These are phyloP conservation scores for Micrasema longulum DNA, from an alignment of 1,140 invertebrate genomes.

Conservation along the genomic window DNA sequence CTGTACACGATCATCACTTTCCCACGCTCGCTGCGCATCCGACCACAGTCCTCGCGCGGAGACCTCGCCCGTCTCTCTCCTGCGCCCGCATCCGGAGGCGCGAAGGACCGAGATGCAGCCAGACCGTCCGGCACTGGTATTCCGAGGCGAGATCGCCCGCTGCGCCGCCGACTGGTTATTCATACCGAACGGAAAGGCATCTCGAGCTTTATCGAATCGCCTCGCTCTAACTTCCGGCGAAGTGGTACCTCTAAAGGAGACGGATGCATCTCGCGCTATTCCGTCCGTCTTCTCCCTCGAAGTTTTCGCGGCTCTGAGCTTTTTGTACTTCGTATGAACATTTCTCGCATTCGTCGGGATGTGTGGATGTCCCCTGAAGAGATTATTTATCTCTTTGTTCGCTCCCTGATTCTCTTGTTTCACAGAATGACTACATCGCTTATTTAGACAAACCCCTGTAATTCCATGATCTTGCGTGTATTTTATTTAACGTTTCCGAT, in stretches of 20 bases:
- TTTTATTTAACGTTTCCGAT: too few relatives aligned
- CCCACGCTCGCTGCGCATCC: conserved; percentile 48
- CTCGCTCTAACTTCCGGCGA: conserved; percentile 41
- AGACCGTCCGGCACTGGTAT: conserved; percentile 13
- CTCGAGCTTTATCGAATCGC: conserved; percentile 39
- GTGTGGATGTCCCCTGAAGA: conserved; percentile 9
- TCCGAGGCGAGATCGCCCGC: conserved; percentile 1
- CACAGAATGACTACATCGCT: too few relatives aligned
- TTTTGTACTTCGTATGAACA: conserved; percentile 19
- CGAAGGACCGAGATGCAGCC: conserved; percentile 26
- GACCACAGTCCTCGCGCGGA: conserved; percentile 21
- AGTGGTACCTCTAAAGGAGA: conserved; percentile 21
- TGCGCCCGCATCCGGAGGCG: neutral
- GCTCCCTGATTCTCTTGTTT: neutral
- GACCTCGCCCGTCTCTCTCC: conserved; percentile 12
- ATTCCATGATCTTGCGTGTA: too few relatives aligned
- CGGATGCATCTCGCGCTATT: conserved; percentile 10
- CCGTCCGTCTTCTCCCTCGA: neutral
- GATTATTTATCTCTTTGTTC: conserved; percentile 34
- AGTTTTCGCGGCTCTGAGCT: conserved; percentile 29
- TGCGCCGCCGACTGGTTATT: conserved; percentile 27
- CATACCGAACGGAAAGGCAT: conserved; percentile 32
- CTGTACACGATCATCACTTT: conserved; percentile 53
- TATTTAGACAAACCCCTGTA: too few relatives aligned
- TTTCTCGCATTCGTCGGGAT: conserved; percentile 25